Percentiles rank a stretch among this genome's conserved stretches.
phyloP scores from a whole-genome alignment of 30 jellyfish, hydroid and myxozoan genomes.

The Rhopilema esculentum region DNA sequence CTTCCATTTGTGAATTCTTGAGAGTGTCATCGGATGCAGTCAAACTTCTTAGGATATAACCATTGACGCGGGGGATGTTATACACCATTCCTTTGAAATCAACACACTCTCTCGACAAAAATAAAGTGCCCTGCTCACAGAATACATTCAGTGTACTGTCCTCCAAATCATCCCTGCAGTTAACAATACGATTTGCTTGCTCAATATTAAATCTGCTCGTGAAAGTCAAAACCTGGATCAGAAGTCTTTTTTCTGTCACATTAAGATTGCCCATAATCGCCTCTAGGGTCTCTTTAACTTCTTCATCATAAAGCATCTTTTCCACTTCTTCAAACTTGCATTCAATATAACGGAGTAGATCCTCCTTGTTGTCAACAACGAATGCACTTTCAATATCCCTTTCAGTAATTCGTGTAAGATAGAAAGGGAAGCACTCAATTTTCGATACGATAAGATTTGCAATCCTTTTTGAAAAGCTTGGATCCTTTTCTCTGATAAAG shows the following conservation, averaged over 20 bases:
- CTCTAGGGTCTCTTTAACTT: conserved; percentile 13
- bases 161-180: not conserved
- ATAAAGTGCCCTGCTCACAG: conserved; percentile 59
- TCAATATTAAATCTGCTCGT: conserved; percentile 34
- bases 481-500: conserved; percentile 10
- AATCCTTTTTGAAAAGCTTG: conserved; percentile 30
- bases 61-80: conserved; percentile 46
- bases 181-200: conserved; percentile 43
- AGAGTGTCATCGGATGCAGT: conserved; percentile 3
- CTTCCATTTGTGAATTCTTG: conserved; percentile 1
- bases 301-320: not conserved
- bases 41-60: conserved; percentile 28
- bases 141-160: conserved; percentile 38
- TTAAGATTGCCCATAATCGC: conserved; percentile 14
- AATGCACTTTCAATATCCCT: conserved; percentile 27
- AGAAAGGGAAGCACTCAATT: conserved; percentile 53
- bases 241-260: conserved; percentile 12
- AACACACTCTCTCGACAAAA: conserved; percentile 7
- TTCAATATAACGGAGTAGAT: conserved; percentile 28
- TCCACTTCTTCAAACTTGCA: conserved; percentile 34
- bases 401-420: conserved; percentile 22
- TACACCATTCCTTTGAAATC: not conserved
- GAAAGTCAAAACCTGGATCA: conserved; percentile 50
- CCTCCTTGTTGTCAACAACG: conserved; percentile 45
- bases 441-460: conserved; percentile 18